Base-by-base conservation (phyloP, 2,888 invertebrate genomes). In the Lamproptera curius region DNA sequence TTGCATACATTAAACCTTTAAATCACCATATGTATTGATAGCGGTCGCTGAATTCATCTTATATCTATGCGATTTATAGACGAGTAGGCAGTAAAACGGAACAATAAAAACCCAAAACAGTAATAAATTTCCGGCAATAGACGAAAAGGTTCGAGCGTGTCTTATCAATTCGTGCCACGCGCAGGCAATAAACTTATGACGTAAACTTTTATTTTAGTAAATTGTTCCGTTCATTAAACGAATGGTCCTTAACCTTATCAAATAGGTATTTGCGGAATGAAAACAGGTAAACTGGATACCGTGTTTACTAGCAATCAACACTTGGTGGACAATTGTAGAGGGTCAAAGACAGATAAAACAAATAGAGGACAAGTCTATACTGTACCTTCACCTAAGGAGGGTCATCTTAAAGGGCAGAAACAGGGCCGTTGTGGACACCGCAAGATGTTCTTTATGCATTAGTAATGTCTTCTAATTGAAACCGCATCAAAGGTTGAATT, bases 61-160 rank as follows among this genome's bases (percentile, higher is more conserved):
- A 78, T 87, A 86, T 85, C 87, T 85, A 73, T 77, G 76, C 80
- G 80, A 86, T 87, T 87, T 87, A 87, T 86, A 80, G 70, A 79
- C 80, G 84, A 74, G 74, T 72, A 84, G 82, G 87, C 83, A 83
- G 84, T 88, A 88, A 88, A 88, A 86, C 86, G 84, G 83, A 88
- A 88, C 88, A 88, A 88, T 88, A 88, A 88, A 88, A 88, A 88
- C 87, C 87, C 88, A 88, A 88, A 88, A 88, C 88, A 88, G 86
- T 83, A 82, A 88, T 88, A 88, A 88, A 88, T 88, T 88, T 85
- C 76, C 70, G 79, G 85, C 84, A 86, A 87, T 86, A 86, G 86
- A 84, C 80, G 87, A 86, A 79, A 84, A 87, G 87, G 87, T 83
- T 86, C 78, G 77, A 82, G 76, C 79, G 72, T 68, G 79, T 81